Base-by-base conservation (phyloP, 2,113 vertebrate genomes). In the Epinephelus lanceolatus region DNA sequence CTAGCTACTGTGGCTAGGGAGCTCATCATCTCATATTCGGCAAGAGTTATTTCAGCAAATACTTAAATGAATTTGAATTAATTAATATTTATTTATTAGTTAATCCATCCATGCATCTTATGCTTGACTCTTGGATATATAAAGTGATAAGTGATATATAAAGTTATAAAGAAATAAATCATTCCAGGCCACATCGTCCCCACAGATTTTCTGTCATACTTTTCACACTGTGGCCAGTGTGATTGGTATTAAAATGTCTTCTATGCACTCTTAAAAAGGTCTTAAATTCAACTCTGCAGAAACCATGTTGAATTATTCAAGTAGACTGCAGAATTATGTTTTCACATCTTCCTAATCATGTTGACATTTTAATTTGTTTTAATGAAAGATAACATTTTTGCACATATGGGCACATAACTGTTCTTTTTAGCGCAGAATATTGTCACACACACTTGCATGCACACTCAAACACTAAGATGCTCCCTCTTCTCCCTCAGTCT, bases 401-500 rank as follows among this genome's bases (percentile, higher is more conserved):
- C 33, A 6, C 6, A 19, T 53, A 70, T 6, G 19, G 3, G 1
- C 21, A 13, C 25, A 21, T 19, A 13, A 27, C 37, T n/a, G 0
- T 17, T 5, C n/a, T n/a, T 6, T 69, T 69, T 27, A 25, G 6
- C 23, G 4, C 17, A 63, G 6, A n/a, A 53, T 52, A 49, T 12
- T 1, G 2, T 55, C 62, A 30, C 30, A 30, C 30, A 30, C 4
- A 30, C 30, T 30, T 30, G 5, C 30, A 40, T 25, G 62, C 37
- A 10, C 33, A 33, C 40, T 9, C 33, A 71, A 17, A n/a, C 5
- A 30, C 56, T 78, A 2, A 84, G 37, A 21, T 10, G 8, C 59
- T 71, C 13, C 57, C 37, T 63, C 52, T 52, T 66, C 69, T 70
- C 52, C 49, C n/a, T 15, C 90, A 98, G 98, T 99, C 73, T 97